Evolutionary conservation across 2,113 vertebrate genomes (phyloP), one percentile per base, ranked within the genome.

Genomic region (Abramis brama): DNA sequence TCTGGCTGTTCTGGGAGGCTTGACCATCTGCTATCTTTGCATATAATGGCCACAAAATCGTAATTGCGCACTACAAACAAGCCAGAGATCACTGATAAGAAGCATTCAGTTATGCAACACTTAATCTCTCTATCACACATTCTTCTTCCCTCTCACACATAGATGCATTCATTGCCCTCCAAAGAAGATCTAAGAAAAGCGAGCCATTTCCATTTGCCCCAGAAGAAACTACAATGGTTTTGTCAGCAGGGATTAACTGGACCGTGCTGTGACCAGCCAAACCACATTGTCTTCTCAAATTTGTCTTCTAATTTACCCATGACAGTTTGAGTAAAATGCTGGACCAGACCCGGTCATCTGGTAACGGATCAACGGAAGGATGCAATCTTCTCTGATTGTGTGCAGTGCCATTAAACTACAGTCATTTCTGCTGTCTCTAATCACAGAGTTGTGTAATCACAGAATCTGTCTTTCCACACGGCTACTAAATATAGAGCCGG

Each of bases 1-100:
- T 83, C 21, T 71, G 33, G 10, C n/a, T 17, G 6, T 33, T 43
- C 78, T 45, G n/a, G 68, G 50, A 59, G 8, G 17, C 68, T 83
- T 23, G 12, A 43, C 30, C 68, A 73, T 73, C 30, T 83, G 81
- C 33, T 55, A 21, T 66, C 59, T 84, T 12, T 74, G 30, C 45
- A 79, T 64, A 55, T 55, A 68, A 64, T 47, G 57, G 57, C 52
- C 23, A 13, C 21, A 12, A 19, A 23, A 45, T 2, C 36, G 30
- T 73, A 73, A 59, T 39, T 73, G 30, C 30, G 52, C 11, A 19
- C 47, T 33, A 73, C 50, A 43, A 43, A 73, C 27, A 23, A 71
- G 68, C 82, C 15, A 66, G 9, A 83, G 21, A 73, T 83, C 6
- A 23, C 80, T 21, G 50, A 39, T 59, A 43, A 77, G 7, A 6